Base-by-base conservation (phyloP, 2,797 vertebrate species). In the Tamandua tetradactyla region DNA sequence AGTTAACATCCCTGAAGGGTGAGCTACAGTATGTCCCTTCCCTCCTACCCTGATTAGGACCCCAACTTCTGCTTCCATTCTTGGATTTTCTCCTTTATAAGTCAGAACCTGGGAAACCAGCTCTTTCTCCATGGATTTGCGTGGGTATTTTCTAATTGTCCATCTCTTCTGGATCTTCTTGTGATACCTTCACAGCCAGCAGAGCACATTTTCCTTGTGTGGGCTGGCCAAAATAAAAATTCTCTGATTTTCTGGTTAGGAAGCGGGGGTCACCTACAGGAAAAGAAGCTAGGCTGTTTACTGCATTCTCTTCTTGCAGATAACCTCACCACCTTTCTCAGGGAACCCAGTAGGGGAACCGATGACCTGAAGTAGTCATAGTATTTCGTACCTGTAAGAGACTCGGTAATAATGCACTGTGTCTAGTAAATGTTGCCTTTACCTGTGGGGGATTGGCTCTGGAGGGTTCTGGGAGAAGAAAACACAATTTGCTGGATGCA, bases 391-490 rank as follows among this genome's bases (percentile, higher is more conserved):
- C 90, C 75, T 76, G 64, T 35, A 55, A 72, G 61, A 89, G 57
- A 61, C 74, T 84, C 44, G 87, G 42, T 71, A 93, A 74, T n/a
- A 76, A 52, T 57, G 35, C 44, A 44, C 57, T 69, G 8, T 93
- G 68, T 80, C 71, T 68, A 61, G 37, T 55, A 40, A 82, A 85
- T 5, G 25, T 57, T 47, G 55, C 71, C 57, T 79, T 69, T 76
- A 49, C 52, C 91, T 61, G 57, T 72, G 68, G 44, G 62, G 64
- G 62, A 22, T 11, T n/a, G 62, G 42, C 87, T 89, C 89, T 91
- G 37, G 80, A 96, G 96, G 95, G n/a, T 49, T 12, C 68, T 40
- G 32, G 81, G 89, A 69, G 90, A 94, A 84, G 49, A 95, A 94
- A 95, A 74, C 76, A 11, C 66, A 57, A 89, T 93, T 94, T 95